Conservation (phyloP, 2,113 vertebrate genomes). For the Antigone vipio region DNA sequence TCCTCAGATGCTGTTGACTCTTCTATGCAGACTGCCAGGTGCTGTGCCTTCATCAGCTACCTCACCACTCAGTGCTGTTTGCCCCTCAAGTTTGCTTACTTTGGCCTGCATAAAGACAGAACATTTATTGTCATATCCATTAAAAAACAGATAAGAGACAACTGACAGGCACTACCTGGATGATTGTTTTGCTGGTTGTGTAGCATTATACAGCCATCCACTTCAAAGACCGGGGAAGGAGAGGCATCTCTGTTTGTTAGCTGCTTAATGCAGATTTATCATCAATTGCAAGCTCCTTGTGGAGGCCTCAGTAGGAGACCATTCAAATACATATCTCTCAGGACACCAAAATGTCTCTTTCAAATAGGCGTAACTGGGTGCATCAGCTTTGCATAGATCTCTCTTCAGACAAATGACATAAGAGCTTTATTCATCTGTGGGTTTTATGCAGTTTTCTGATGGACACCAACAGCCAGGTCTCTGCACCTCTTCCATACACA, state of each 20-base stretch:
- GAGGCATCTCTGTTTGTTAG: neutral
- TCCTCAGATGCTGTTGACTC: neutral
- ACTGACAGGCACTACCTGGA: neutral
- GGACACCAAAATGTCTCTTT: neutral
- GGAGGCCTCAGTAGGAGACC: neutral
- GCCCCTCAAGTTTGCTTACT: neutral
- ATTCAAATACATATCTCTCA: neutral
- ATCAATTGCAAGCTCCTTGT: neutral
- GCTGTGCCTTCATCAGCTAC: neutral
- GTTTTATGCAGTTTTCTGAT: neutral
- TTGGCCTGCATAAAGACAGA: neutral
- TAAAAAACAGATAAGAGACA: neutral
- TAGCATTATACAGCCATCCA: neutral
- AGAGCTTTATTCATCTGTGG: neutral
- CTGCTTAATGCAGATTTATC: neutral
- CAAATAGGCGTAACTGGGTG: neutral
- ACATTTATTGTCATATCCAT: neutral
- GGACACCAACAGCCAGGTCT: neutral
- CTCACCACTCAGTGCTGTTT: neutral
- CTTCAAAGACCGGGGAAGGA: neutral
- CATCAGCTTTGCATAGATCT: neutral
- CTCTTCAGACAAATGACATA: neutral
- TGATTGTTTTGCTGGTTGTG: neutral
- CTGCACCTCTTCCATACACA: neutral
- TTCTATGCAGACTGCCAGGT: neutral